phyloP scores from a whole-genome alignment of 1,140 invertebrate genomes.

The Temnothorax curvispinosus region DNA sequence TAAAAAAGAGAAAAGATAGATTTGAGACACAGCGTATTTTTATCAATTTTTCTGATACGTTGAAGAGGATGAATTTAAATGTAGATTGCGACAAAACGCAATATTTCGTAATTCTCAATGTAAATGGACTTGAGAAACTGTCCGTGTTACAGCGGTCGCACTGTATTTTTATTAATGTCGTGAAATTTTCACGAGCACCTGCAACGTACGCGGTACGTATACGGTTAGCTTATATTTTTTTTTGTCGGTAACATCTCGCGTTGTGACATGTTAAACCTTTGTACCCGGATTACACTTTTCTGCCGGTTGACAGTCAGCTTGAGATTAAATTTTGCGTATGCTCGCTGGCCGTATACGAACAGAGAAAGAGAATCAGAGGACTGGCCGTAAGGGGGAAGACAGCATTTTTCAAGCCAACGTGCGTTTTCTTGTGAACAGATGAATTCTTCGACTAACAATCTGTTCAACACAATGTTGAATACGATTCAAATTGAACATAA shows the following conservation, averaged over 20 bases:
- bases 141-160: constrained; percentile 1
- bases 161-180: constrained; percentile 42
- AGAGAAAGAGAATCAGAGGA: constrained; percentile 9
- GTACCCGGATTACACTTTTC: constrained; percentile 44
- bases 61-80: not conserved
- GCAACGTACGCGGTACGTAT: constrained; percentile 27
- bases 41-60: not conserved
- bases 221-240: constrained; percentile 17
- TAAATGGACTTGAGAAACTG: constrained; percentile 20
- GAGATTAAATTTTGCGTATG: constrained; percentile 48
- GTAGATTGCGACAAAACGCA: not conserved
- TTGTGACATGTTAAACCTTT: constrained; percentile 42
- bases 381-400: not conserved
- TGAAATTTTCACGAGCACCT: constrained; percentile 13
- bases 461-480: not conserved
- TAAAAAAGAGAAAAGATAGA: not conserved
- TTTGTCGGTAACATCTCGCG: not conserved
- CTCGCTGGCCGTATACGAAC: constrained; percentile 3
- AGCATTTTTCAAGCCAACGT: not conserved
- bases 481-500: constrained; percentile 10
- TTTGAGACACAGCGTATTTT: not conserved
- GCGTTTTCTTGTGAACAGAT: not conserved
- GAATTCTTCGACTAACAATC: not conserved
- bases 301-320: constrained; percentile 44
- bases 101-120: constrained; percentile 32